A percentile compares a stretch with the other conserved stretches of the same genome.
Conservation (phyloP, 35 echinoderm and acorn worm genomes). For the Nesometra sesokonis region DNA sequence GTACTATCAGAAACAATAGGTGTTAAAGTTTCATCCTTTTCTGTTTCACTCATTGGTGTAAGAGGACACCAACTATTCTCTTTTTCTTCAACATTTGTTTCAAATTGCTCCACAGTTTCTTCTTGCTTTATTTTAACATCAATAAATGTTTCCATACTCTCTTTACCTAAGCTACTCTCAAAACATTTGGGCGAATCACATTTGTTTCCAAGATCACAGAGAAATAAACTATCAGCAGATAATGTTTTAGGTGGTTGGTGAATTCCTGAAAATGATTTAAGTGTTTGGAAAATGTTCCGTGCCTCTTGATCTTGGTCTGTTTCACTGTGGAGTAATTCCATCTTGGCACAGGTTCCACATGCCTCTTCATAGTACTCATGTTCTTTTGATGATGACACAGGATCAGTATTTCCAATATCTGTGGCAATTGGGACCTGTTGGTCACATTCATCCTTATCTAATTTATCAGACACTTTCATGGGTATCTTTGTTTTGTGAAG, state of each 20-base stretch:
- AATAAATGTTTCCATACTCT: too few relatives aligned
- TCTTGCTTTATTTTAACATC: not conserved
- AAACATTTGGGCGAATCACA: too few relatives aligned
- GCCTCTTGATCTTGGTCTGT: not conserved
- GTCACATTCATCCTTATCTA: not conserved
- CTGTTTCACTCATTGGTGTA: not conserved
- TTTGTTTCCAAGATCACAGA: not conserved
- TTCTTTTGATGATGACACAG: not conserved
- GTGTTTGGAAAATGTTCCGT: not conserved
- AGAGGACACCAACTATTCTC: not conserved
- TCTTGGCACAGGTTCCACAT: too few relatives aligned
- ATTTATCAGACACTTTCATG: too few relatives aligned
- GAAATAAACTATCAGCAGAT: not conserved
- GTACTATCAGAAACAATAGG: not conserved
- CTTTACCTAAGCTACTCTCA: too few relatives aligned
- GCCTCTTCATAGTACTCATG: not conserved
- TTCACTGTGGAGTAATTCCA: too few relatives aligned
- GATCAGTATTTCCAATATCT: not conserved
- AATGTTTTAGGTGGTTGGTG: not conserved
- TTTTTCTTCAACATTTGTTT: not conserved
- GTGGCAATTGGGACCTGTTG: not conserved
- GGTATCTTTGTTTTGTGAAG: not conserved
- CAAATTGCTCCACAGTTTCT: not conserved
- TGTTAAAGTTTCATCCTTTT: not conserved
- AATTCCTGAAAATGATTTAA: not conserved